Evolutionary conservation across 2,888 invertebrate species (phyloP), one percentile per base, ranked within the genome.

Genomic region (Achlya flavicornis): DNA sequence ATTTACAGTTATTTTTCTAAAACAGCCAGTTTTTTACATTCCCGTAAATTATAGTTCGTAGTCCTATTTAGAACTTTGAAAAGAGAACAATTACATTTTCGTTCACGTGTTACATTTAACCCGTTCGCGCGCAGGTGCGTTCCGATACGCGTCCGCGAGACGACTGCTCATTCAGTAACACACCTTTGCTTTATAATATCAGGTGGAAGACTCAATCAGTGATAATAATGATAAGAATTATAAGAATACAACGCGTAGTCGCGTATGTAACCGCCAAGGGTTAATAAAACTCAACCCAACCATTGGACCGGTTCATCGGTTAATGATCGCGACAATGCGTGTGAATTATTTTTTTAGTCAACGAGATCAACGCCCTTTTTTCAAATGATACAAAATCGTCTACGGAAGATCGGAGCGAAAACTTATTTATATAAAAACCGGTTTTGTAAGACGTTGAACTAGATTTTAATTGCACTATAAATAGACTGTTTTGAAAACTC

Each of bases 181-280:
- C 77, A 74, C 70, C 78, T 70, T 72, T 75, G 77, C 75, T 76
- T 81, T 41, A 87, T 89, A 88, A 86, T 86, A 90, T 88, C 85
- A 87, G 86, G 87, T 90, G 88, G 82, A 86, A 84, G 87, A 83
- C 86, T 86, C 86, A 84, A 86, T 86, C 82, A 77, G 80, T 86
- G 89, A 90, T 91, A 88, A 86, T 78, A 26, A 26, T 41, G 83
- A 85, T 83, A 84, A 83, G 70, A 26, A 26, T 41, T 82, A 85
- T 83, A 84, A 83, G 70, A 78, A 77, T 82, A 83, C 83, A 83
- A 81, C 75, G 80, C 67, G 63, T 63, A 71, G 74, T 76, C 65
- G 69, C 70, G 72, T 64, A 57, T 61, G 61, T 66, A 63, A 57
- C 66, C 35, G 60, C 48, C 63, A 66, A 64, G 71, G 70, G 64